Evolutionary conservation across 2,113 vertebrate genomes (phyloP), one percentile per base, ranked within the genome.

Genomic region (Corythornis cristatus): DNA sequence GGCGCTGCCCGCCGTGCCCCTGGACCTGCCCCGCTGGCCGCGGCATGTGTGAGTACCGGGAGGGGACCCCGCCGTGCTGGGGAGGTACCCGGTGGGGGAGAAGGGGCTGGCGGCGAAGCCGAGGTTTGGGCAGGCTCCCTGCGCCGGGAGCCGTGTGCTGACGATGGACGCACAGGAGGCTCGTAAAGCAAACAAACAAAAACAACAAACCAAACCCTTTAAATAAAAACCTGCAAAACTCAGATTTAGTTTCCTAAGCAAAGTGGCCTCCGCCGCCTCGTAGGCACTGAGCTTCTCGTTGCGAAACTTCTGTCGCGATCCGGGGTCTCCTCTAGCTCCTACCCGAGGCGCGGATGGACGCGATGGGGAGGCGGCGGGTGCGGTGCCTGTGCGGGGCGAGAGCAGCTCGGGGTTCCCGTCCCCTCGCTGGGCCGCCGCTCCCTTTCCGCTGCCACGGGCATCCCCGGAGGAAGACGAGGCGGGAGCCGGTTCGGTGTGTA

Each of bases 11-110:
- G 96, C 96, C 20, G 66, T 97, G 79, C 99, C 99, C 13, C 57
- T 50, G 89, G 98, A 98, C 91, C 97, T 99, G 91, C 99, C 99
- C 60, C 79, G 89, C 94, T 97, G 98, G 97, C 98, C 98, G 68
- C n/a, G 98, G 96, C 76, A 98, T 97, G 79, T 99, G 99, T 99
- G 97, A 99, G 99, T 99, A 85, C 76, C 65, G 73, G 62, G 25
- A 8, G 22, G 60, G 73, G 35, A 19, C 18, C 9, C 7, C 28
- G 45, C 73, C n/a, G 45, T 43, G 57, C 28, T 14, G 60, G 37
- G 33, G 29, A 6, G n/a, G 48, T 5, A 31, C n/a, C 11, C 25
- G 42, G n/a, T 25, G 17, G 51, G 28, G 28, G 16, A 8, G 10
- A n/a, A 16, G n/a, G 40, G 56, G 10, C 19, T 12, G 74, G 10